Evolutionary conservation across 2,888 invertebrate genomes (phyloP).

Genomic region (Tiliacea aurago): DNA sequence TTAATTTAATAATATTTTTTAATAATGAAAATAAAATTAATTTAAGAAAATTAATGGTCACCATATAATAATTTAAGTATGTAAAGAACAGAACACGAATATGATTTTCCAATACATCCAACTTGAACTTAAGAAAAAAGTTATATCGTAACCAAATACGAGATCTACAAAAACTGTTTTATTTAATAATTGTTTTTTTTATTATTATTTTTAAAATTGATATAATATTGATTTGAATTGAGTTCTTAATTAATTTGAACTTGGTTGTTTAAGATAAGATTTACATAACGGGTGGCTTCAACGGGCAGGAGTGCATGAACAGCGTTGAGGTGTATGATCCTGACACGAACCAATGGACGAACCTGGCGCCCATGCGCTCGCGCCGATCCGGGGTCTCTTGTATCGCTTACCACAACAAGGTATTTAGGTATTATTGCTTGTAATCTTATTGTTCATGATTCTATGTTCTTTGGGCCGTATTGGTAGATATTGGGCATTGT

Average conservation of each 20-base stretch:
- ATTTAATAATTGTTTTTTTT: neutral
- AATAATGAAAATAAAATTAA: too few relatives aligned
- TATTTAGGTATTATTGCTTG: conserved; percentile 83
- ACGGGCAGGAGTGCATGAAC: conserved; percentile 97
- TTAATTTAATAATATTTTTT: too few relatives aligned
- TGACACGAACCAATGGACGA: conserved; percentile 95
- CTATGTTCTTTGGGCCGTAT: neutral
- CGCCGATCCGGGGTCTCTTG: conserved; percentile 97
- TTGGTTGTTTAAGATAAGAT: conserved; percentile 91
- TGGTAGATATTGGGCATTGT: neutral
- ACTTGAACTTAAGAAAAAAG: neutral
- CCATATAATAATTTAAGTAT: neutral
- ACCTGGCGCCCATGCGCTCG: conserved; percentile 95
- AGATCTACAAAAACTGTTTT: neutral
- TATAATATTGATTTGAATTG: too few relatives aligned
- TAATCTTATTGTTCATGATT: conserved; percentile 45
- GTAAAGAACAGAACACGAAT: neutral
- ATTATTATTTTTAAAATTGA: too few relatives aligned
- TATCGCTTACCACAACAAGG: conserved; percentile 95
- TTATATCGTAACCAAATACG: neutral
- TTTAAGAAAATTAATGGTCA: too few relatives aligned
- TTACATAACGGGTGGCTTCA: conserved; percentile 97
- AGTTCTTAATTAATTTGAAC: conserved; percentile 3
- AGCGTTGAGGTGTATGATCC: conserved; percentile 96
- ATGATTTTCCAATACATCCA: neutral